Percentiles rank a stretch among this genome's conserved stretches.
Conservation (phyloP, 2,888 invertebrate species). For the Amphipoea lucens region DNA sequence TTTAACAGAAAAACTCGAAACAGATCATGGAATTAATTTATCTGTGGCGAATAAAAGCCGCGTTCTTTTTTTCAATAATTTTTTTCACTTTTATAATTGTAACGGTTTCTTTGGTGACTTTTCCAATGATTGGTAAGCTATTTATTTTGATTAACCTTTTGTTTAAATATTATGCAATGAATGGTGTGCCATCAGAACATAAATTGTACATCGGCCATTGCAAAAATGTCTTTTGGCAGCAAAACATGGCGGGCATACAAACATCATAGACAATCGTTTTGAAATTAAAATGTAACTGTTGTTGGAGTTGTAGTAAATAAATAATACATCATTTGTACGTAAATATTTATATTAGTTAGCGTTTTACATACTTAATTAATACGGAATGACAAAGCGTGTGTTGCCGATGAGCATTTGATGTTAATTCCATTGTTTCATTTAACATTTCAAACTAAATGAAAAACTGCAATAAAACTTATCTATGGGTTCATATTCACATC, state of each 20-base stretch:
- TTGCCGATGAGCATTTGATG: constrained; percentile 32
- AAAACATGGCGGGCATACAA: constrained; percentile 16
- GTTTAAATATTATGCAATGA: constrained; percentile 1
- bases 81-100: background rate
- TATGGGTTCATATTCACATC: constrained; percentile 15
- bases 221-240: constrained; percentile 18
- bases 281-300: constrained; percentile 17
- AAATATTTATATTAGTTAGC: constrained; percentile 24
- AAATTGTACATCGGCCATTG: constrained; percentile 15
- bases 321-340: constrained; percentile 1
- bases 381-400: constrained; percentile 31
- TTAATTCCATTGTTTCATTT: constrained; percentile 38
- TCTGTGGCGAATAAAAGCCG: constrained; percentile 7
- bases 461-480: constrained; percentile 18
- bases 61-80: background rate
- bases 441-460: constrained; percentile 29
- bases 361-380: constrained; percentile 14
- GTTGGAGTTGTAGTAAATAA: constrained; percentile 2
- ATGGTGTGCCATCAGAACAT: constrained; percentile 4
- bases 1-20: constrained; percentile 1
- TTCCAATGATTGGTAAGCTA: background rate
- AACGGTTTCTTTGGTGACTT: constrained; percentile 13
- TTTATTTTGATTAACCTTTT: constrained; percentile 25
- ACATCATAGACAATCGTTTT: constrained; percentile 29
- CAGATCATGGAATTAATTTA: constrained; percentile 14